Base-by-base conservation (phyloP, 2,888 invertebrate species). In the Spisula solida region DNA sequence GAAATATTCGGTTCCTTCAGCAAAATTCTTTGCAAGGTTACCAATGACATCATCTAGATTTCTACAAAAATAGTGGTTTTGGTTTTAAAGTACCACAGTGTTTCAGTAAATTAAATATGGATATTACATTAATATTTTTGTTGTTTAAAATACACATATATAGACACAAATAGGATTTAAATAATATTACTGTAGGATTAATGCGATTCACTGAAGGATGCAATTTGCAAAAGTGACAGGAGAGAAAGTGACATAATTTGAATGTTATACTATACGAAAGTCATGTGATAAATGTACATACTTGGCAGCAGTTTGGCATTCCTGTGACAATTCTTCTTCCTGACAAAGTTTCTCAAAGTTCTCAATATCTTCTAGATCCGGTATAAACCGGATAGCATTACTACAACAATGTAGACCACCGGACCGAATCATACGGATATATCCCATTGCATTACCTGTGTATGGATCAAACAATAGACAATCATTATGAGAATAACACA, bases 381-480 rank as follows among this genome's bases (percentile, higher is more conserved):
- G 98, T 92, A 99, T 97, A 97, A 99, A 99, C 41, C 98, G 98
- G 66, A 98, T 98, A 0, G 99, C 98, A 96, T 98, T 98, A 12
- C 99, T 98, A 95, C 98, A 98, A 94, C 98, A 98, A 96, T 99
- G 98, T 79, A 99, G 97, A 6, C 99, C 99, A 29, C 99, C 99
- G 0, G 99, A 98, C 85, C 99, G 97, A 88, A 99, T 98, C 97
- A 99, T 98, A 82, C 99, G 97, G 6, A 99, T 98, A 96, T 99
- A 99, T 1, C 99, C 99, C 97, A 99, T 98, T 0, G 99, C 99
- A 97, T 99, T 99, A 25, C 98, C 97, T 97, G 70, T 70, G 66
- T 66, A 47, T 47, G n/a, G 6, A 20, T 56, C 1, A 56, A 56
- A 56, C 18, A 18, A 75, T 75, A 8, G 25, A 41, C 78, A 34